phyloP scores from a whole-genome alignment of 2,888 invertebrate species.

The Thecocarcelia acutangulata region DNA sequence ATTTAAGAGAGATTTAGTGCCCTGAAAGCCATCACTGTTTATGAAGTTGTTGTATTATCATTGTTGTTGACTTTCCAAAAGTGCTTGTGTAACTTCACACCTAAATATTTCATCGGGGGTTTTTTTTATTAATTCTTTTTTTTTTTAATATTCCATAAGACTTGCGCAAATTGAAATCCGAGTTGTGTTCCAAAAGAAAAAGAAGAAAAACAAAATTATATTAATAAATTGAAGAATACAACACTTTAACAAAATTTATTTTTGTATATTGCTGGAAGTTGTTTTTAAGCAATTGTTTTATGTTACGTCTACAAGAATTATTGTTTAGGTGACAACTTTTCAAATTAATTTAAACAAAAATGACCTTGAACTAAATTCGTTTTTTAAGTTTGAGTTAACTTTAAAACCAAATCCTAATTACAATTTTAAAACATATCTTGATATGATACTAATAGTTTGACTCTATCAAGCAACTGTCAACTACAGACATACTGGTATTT shows the following conservation, averaged over 20 bases:
- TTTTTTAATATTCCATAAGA: slow-evolving; percentile 54
- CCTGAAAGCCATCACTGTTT: slow-evolving; percentile 34
- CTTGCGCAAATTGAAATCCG: slow-evolving; percentile 63
- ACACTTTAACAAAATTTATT: background rate
- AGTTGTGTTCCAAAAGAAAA: slow-evolving; percentile 47
- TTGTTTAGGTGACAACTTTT: slow-evolving; percentile 48
- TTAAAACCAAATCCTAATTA: slow-evolving; percentile 1
- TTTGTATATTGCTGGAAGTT: slow-evolving; percentile 31
- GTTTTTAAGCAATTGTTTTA: slow-evolving; percentile 20
- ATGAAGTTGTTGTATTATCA: slow-evolving; percentile 19
- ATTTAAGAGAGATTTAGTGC: slow-evolving; percentile 37
- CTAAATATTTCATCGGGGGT: slow-evolving; percentile 21
- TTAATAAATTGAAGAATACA: background rate
- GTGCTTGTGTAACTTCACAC: slow-evolving; percentile 61
- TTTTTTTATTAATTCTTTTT: slow-evolving; percentile 17
- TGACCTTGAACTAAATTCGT: slow-evolving; percentile 65
- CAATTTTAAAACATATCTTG: no score
- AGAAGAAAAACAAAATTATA: no score
- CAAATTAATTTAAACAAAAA: slow-evolving; percentile 51
- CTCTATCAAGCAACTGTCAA: no score
- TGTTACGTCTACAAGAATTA: slow-evolving; percentile 23
- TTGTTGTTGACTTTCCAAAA: slow-evolving; percentile 32
- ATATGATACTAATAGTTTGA: no score
- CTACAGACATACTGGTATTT: no score
- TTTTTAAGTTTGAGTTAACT: slow-evolving; percentile 20